Base-by-base conservation (phyloP, 2,888 invertebrate genomes). In the Calliphora vomitoria region DNA sequence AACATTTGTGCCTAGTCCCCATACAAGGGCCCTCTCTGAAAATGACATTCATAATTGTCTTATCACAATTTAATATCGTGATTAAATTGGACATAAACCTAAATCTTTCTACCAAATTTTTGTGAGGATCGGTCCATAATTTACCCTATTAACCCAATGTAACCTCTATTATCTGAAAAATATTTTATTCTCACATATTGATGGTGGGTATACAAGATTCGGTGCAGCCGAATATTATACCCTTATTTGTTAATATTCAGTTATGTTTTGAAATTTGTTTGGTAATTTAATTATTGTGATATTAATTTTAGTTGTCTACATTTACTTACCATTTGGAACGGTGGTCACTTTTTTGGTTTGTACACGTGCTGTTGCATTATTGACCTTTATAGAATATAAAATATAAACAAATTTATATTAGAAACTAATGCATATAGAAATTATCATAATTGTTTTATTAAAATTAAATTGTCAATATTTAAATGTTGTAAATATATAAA, bases 361-460 rank as follows among this genome's bases (percentile, higher is more conserved):
- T 94, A 99, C 99, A 95, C 99, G 96, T 93, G 99, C 99, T 92
- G 99, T 99, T 91, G 99, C 99, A 95, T 99, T 99, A 96, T 99
- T 99, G 94, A 99, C 99, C 99, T 98, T 96, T 94, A 94, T 81
- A 15, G 20, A 53, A 69, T 64, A 84, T 53, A 81, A 69, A 86
- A 66, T 83, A 72, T 53, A 79, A 85, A 85, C 66, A 81, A 25
- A 72, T 44, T 68, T 8, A 66, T n/a, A 66, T 82, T 82, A 82
- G 82, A 8, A 74, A 55, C 8, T 13, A 62, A 25, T 31, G 6
- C 25, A 13, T 25, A 58, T 4, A 44, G 31, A 20, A 5, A 53
- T 13, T 58, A 55, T 20, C 0, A 55, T 25, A 20, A 53, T 20
- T 20, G 8, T 58, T 58, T n/a, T 53, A 53, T 18, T 53, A 18